Percentiles rank a stretch among this genome's conserved stretches.
Conservation (phyloP, 2,888 invertebrate species). For the Lordiphosa andalusiaca region DNA sequence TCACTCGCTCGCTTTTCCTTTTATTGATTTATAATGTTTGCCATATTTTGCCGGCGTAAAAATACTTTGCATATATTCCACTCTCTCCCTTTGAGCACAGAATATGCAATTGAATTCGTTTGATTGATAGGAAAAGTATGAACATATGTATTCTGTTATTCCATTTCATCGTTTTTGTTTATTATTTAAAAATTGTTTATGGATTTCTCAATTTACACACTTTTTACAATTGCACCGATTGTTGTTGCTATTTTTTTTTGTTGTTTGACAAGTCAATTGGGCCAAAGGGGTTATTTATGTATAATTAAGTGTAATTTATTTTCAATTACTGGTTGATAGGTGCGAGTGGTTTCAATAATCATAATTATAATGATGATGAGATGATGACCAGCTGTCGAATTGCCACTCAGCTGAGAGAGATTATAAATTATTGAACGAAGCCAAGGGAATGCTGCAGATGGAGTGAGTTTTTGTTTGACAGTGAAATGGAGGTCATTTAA, state of each 20-base stretch:
- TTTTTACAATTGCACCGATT: slow-evolving; percentile 5
- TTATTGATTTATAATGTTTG: slow-evolving; percentile 58
- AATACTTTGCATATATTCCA: slow-evolving; percentile 54
- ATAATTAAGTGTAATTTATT: slow-evolving; percentile 46
- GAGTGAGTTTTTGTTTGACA: background rate
- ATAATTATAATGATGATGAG: slow-evolving; percentile 11
- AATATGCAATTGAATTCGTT: slow-evolving; percentile 51
- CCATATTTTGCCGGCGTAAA: slow-evolving; percentile 35
- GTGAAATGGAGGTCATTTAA: background rate
- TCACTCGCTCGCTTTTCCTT: slow-evolving; percentile 14
- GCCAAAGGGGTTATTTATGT: slow-evolving; percentile 22
- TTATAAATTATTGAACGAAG: slow-evolving; percentile 3
- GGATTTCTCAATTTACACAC: slow-evolving; percentile 15
- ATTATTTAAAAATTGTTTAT: slow-evolving; percentile 31
- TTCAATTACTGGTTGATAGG: slow-evolving; percentile 32
- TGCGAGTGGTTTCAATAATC: background rate
- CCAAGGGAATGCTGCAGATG: background rate
- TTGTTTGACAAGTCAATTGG: slow-evolving; percentile 24
- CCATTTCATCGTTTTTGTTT: slow-evolving; percentile 27
- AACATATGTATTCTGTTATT: slow-evolving; percentile 40
- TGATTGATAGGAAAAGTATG: slow-evolving; percentile 56
- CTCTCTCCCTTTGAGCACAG: slow-evolving; percentile 29
- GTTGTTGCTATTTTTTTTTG: slow-evolving; percentile 25
- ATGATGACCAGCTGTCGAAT: slow-evolving; percentile 16
- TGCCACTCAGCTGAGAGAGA: slow-evolving; percentile 14